Evolutionary conservation across 2,888 invertebrate genomes (phyloP), one percentile per base, ranked within the genome.

Genomic region (Heliconius aoede): DNA sequence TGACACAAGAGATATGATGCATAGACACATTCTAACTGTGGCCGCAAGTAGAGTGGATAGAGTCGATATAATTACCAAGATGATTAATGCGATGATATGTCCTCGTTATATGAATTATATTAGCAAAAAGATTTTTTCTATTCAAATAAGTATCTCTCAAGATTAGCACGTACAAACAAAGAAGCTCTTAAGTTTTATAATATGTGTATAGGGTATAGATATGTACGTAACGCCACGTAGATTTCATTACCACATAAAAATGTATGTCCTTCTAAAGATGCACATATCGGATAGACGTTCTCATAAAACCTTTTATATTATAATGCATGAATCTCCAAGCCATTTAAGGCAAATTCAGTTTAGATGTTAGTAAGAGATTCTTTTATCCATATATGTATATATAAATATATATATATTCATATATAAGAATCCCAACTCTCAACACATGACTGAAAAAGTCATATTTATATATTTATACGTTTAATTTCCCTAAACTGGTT

Each of bases 181-280:
- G 21, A 51, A 8, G n/a, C 51, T 46, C 46, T 51, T 51, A 51
- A 51, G 51, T 51, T 51, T 51, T 51, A 51, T 51, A 71, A 74
- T 72, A 74, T 60, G 18, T 8, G 9, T 30, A n/a, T 9, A 61
- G 26, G 18, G 46, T 46, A 46, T 46, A 46, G 18, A 15, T 46
- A 18, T 18, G 46, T 61, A 21, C 1, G 26, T 30, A 36, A 32
- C 72, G 55, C 74, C 72, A 75, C 46, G 36, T 76, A 76, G 76
- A 79, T 82, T 80, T 78, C 79, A 80, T 80, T 74, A 78, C 74
- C 58, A 58, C 73, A 77, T 80, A 79, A 77, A 75, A 76, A 76
- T 76, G 80, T 80, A 79, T 77, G 72, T 74, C 76, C 76, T 80
- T 73, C 80, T 81, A 80, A 80, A 80, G 80, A 79, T 81, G 81